Evolutionary conservation across 2,888 invertebrate species (phyloP), one percentile per base, ranked within the genome.

Genomic region (Theristus sp.): DNA sequence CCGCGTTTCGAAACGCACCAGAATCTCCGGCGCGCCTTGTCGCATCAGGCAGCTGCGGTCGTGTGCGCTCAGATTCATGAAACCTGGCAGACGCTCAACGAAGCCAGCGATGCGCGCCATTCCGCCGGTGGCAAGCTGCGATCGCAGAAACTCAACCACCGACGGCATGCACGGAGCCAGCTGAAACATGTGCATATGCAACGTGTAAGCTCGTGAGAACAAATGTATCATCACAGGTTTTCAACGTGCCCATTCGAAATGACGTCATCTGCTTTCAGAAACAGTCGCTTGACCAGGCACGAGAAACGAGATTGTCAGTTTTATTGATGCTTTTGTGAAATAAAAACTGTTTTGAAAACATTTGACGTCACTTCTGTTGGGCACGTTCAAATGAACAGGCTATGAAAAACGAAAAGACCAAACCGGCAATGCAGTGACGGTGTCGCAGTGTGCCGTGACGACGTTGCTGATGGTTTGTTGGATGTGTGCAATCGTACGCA

Each of bases 71-170:
- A 61, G 29, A 13, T 6, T 10, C 25, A 30, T 22, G 28, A 61
- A 58, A 3, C 61, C 61, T 31, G 61, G 61, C n/a, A 61, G 31
- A 13, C 58, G 25, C 22, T 29, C 30, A 30, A 46, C 47, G 58
- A 61, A 61, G 25, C 26, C n/a, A 1, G 30, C 24, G 2, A 60
- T 46, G 3, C 25, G 3, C 3, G 25, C 6, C 31, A 61, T 22
- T n/a, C 55, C 57, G 3, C 28, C 24, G 30, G 29, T 24, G n/a
- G 22, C 29, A 3, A 49, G 52, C 22, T 59, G 61, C 1, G 25
- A 27, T 10, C 27, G 25, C 25, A 47, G 31, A 58, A 53, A 53
- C 20, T 20, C 26, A 17, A 58, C 3, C 2, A 58, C 46, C 2
- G 20, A 10, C 20, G 59, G 53, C 20, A 49, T 38, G 38, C 38